These are phyloP conservation scores for Cataglyphis rosenhaueri DNA, from an alignment of 2,888 invertebrate genomes.

Conservation along the genomic window DNA sequence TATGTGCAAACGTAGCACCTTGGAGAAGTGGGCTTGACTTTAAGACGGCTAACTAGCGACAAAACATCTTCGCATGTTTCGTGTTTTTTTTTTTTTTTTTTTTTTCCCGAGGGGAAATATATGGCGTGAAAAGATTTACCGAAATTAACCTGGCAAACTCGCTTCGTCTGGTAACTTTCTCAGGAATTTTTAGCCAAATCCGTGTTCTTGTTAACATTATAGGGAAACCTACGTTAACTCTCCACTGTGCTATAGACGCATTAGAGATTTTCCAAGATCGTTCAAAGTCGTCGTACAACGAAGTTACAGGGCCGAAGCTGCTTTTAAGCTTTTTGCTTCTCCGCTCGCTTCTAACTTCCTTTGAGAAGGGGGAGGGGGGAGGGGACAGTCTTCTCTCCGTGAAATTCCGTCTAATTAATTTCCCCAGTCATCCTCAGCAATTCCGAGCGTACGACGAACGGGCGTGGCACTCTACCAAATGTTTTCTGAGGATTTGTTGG, in stretches of 20 bases:
- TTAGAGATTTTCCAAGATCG: constrained; percentile 45
- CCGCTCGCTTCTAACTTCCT: constrained; percentile 62
- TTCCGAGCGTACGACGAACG: constrained; percentile 78
- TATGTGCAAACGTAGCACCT: constrained; percentile 44
- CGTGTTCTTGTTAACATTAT: constrained; percentile 28
- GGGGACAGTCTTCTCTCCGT: constrained; percentile 62
- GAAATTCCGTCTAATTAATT: constrained; percentile 81
- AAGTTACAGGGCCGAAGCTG: constrained; percentile 57
- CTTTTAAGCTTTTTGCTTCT: constrained; percentile 52
- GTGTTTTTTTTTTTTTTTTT: background rate
- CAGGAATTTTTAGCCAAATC: constrained; percentile 55
- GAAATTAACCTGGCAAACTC: constrained; percentile 63
- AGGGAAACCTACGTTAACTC: constrained; percentile 27
- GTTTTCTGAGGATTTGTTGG: constrained; percentile 58
- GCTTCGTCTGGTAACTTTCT: constrained; percentile 25
- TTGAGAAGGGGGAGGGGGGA: background rate
- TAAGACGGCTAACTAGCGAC: constrained; percentile 19
- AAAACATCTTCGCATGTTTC: constrained; percentile 29
- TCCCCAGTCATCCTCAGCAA: constrained; percentile 75
- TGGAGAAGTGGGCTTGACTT: background rate
- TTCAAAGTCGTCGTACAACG: constrained; percentile 42
- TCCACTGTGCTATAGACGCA: constrained; percentile 31
- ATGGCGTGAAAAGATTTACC: constrained; percentile 58
- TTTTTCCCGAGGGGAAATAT: background rate
- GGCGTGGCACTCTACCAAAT: constrained; percentile 74